Conservation (phyloP, 2,888 invertebrate species). For the Xylophagus ater region DNA sequence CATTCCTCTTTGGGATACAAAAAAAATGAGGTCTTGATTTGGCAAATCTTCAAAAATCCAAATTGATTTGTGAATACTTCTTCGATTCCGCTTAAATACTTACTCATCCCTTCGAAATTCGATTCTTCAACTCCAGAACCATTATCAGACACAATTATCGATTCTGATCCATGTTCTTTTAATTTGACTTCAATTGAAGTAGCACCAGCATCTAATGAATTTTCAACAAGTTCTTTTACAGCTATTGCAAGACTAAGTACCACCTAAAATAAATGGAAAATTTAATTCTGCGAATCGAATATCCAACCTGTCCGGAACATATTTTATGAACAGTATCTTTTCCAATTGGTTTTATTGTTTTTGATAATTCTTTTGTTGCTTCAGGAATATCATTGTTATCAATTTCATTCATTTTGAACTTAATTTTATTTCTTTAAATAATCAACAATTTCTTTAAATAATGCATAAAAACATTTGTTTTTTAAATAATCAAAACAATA, state of each 20-base stretch:
- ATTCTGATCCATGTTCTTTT: slow-evolving; percentile 77
- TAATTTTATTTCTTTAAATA: too few species aligned
- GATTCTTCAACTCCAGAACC: slow-evolving; percentile 76
- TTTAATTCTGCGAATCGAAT: background rate
- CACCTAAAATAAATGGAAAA: slow-evolving; percentile 45
- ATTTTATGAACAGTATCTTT: slow-evolving; percentile 69
- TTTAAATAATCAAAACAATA: too few species aligned
- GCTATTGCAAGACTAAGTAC: slow-evolving; percentile 79
- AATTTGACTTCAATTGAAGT: slow-evolving; percentile 76
- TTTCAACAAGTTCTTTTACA: slow-evolving; percentile 93
- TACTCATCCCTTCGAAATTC: slow-evolving; percentile 81
- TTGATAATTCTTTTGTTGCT: slow-evolving; percentile 35
- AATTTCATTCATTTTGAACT: too few species aligned
- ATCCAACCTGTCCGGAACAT: slow-evolving; percentile 74
- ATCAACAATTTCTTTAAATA: too few species aligned
- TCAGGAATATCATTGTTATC: too few species aligned
- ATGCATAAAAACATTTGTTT: too few species aligned
- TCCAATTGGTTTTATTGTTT: slow-evolving; percentile 55
- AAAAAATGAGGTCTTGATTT: too few species aligned
- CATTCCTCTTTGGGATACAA: too few species aligned
- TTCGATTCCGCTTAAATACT: too few species aligned
- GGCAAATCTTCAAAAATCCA: too few species aligned
- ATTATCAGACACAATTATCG: slow-evolving; percentile 88
- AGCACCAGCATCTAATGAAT: slow-evolving; percentile 89
- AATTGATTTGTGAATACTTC: too few species aligned